Conservation (phyloP, 2,888 invertebrate genomes). For the Julus scanicus region DNA sequence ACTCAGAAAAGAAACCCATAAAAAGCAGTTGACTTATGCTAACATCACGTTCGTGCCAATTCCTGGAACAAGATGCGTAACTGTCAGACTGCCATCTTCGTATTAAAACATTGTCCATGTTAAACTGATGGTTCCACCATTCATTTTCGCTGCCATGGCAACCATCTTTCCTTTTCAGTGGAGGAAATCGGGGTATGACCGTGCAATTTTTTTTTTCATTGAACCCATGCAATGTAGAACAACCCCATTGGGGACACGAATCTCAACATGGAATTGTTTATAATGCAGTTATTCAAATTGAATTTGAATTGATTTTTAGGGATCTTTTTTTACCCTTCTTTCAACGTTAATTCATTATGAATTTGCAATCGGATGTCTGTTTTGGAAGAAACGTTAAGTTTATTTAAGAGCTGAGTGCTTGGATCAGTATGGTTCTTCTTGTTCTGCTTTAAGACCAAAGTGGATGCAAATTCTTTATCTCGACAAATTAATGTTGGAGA, state of each 20-base stretch:
- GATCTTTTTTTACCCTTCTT: background rate
- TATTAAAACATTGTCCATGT: constrained; percentile 16
- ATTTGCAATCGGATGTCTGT: background rate
- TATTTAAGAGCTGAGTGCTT: background rate
- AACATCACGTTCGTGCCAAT: background rate
- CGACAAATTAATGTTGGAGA: background rate
- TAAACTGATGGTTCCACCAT: background rate
- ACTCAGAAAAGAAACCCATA: background rate
- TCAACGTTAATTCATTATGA: background rate
- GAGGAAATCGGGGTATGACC: background rate
- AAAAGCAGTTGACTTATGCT: background rate
- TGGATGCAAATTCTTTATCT: background rate
- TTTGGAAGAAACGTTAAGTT: background rate
- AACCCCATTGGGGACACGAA: background rate
- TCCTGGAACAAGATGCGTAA: background rate
- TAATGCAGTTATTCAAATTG: constrained; percentile 18
- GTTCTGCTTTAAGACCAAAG: constrained; percentile 11
- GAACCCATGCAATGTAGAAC: background rate
- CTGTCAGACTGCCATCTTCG: background rate
- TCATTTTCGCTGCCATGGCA: constrained; percentile 21
- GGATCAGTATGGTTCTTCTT: background rate
- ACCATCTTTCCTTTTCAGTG: background rate
- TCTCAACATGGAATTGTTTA: constrained; percentile 5
- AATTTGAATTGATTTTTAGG: background rate
- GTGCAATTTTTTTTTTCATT: background rate